phyloP scores from a whole-genome alignment of 1,140 invertebrate species.

The Diorhabda carinulata region DNA sequence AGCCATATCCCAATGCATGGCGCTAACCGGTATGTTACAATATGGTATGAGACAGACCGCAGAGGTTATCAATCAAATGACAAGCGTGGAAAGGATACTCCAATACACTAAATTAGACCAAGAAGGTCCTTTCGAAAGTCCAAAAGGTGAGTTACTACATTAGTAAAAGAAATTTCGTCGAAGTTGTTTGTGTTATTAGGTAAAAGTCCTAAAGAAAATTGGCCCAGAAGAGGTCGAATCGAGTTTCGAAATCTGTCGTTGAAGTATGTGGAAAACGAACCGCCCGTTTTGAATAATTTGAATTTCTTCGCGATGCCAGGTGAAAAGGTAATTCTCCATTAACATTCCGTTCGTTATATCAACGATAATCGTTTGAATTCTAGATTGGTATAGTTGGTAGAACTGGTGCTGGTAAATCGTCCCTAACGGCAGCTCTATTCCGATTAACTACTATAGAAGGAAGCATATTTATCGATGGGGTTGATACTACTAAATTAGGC shows the following conservation, averaged over 20 bases:
- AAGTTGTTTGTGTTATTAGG: neutral
- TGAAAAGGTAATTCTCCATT: constrained; percentile 56
- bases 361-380: too few species aligned
- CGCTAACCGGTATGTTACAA: constrained; percentile 81
- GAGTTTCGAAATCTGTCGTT: constrained; percentile 62
- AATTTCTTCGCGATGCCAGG: constrained; percentile 58
- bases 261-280: constrained; percentile 58
- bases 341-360: too few species aligned
- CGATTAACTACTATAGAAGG: too few species aligned
- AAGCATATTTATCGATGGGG: too few species aligned
- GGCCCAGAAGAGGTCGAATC: constrained; percentile 47
- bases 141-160: constrained; percentile 45
- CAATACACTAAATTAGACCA: constrained; percentile 67
- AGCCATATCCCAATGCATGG: constrained; percentile 76
- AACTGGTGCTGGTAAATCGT: too few species aligned
- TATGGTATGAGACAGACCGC: constrained; percentile 78
- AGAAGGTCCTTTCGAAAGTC: constrained; percentile 51
- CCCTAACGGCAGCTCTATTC: too few species aligned
- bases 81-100: constrained; percentile 73
- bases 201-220: constrained; percentile 7
- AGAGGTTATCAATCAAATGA: constrained; percentile 81
- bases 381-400: too few species aligned
- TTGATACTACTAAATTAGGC: too few species aligned
- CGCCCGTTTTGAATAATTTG: constrained; percentile 65
- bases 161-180: too few species aligned